Percentiles rank a stretch among this genome's conserved stretches.
phyloP scores from a whole-genome alignment of 1,140 invertebrate genomes.

The Gonatopus flavifemur region DNA sequence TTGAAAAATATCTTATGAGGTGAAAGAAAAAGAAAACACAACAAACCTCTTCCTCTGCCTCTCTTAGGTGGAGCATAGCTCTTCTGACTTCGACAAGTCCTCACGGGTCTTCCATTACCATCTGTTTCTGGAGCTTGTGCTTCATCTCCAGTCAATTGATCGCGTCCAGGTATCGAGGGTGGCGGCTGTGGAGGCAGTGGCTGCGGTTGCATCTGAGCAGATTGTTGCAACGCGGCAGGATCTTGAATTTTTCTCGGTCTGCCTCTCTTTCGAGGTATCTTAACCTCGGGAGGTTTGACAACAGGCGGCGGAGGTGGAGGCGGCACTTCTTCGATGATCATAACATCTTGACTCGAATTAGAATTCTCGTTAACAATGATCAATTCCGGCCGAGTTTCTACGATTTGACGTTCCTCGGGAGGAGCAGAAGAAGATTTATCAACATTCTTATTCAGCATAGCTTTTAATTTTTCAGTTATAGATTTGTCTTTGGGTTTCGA shows the following conservation, averaged over 20 bases:
- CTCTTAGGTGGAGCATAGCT: slow-evolving; percentile 56
- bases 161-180: slow-evolving; percentile 23
- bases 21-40: too few species aligned
- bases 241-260: slow-evolving; percentile 14
- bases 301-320: slow-evolving; percentile 31
- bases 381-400: slow-evolving; percentile 51
- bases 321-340: slow-evolving; percentile 54
- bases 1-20: too few species aligned
- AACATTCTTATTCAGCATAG: slow-evolving; percentile 33
- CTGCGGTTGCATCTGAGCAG: slow-evolving; percentile 3
- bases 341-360: slow-evolving; percentile 55
- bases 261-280: slow-evolving; percentile 47
- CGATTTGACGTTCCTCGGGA: slow-evolving; percentile 54
- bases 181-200: slow-evolving; percentile 16
- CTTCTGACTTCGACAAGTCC: slow-evolving; percentile 54
- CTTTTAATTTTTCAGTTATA: slow-evolving; percentile 44
- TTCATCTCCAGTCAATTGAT: slow-evolving; percentile 49
- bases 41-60: slow-evolving; percentile 49
- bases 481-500: slow-evolving; percentile 11
- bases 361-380: slow-evolving; percentile 57
- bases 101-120: slow-evolving; percentile 50
- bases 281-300: slow-evolving; percentile 50
- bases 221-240: slow-evolving; percentile 1
- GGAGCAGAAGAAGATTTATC: slow-evolving; percentile 35
- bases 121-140: slow-evolving; percentile 28